Base-by-base conservation (phyloP, 1,140 invertebrate genomes). In the Platorchestia sp. region DNA sequence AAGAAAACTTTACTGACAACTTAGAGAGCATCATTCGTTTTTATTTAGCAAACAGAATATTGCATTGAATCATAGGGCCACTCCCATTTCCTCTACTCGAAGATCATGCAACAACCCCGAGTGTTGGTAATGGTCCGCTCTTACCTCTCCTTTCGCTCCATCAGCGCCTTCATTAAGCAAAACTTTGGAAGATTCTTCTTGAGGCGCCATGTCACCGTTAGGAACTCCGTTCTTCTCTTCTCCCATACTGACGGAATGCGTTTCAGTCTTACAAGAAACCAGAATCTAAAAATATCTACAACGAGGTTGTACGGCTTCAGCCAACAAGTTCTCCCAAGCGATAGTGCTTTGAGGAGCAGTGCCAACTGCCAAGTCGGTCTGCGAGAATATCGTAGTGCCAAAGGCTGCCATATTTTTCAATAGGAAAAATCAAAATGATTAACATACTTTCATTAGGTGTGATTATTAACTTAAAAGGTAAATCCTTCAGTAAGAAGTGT, bases 151-250 rank as follows among this genome's bases (percentile, higher is more conserved):
- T 93, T 93, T 93, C 91, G 91, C 43, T 93, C 45, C 91, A 93
- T 45, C 91, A 19, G 91, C 91, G 7, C 91, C 91, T 93, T 45
- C 91, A 93, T 93, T 93, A 47, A 93, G 91, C 91, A 93, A 93
- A 93, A 93, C 91, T 93, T 93, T 93, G 6, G 91, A 93, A 40
- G 91, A 93, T 40, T 93, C 91, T 93, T 93, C 91, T 93, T 93
- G 91, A 45, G 91, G 91, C 45, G 91, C 44, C 91, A 93, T 93
- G 43, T 93, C 91, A 45, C 91, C 91, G 91, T 93, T 93, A 45
- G 91, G 91, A 93, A 93, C 91, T n/a, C 91, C 91, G 91, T 93
- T 45, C 91, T 93, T 93, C 45, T 93, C 91, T 45, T 93, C 91
- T 45, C 91, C 91, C 91, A 93, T 93, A 93, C 91, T 93, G 91